Evolutionary conservation across 2,113 vertebrate genomes (phyloP).

Genomic region (Oncorhynchus keta): DNA sequence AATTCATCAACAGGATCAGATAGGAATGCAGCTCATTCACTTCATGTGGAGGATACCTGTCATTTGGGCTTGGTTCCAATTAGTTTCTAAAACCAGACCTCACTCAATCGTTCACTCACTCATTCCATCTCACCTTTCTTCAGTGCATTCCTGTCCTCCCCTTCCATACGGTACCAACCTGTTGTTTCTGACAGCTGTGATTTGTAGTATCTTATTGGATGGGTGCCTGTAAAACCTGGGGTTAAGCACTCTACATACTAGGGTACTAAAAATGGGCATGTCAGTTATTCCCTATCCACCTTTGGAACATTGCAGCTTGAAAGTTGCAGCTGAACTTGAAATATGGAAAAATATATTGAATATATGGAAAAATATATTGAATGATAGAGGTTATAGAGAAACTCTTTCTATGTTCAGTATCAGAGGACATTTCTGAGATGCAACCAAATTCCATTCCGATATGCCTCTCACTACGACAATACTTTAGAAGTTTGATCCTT

Average conservation of each 20-base stretch:
- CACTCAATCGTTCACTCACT: constrained; percentile 2
- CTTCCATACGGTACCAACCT: constrained; percentile 39
- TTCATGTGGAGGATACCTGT: constrained; percentile 2
- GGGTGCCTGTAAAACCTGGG: constrained; percentile 1
- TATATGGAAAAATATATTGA: too few relatives aligned
- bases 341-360: too few relatives aligned
- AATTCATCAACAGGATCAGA: constrained; percentile 1
- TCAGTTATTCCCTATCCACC: constrained; percentile 18
- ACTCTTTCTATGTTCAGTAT: too few relatives aligned
- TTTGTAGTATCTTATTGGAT: constrained; percentile 35
- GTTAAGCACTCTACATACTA: constrained; percentile 9
- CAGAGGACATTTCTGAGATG: neutral
- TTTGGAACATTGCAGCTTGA: too few relatives aligned
- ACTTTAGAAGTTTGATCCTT: neutral
- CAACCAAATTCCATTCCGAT: neutral
- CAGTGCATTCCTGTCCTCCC: neutral
- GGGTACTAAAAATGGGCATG: constrained; percentile 21
- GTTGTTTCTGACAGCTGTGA: constrained; percentile 35
- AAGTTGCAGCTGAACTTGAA: constrained; percentile 22
- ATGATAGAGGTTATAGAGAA: too few relatives aligned
- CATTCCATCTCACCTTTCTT: neutral
- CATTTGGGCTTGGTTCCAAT: constrained; percentile 1
- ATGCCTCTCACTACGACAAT: neutral
- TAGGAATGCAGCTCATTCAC: constrained; percentile 19
- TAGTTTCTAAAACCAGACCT: neutral